A percentile compares a stretch with the other conserved stretches of the same genome.
Evolutionary conservation across 2,797 vertebrate genomes (phyloP).

Genomic region (Acanthopagrus latus): DNA sequence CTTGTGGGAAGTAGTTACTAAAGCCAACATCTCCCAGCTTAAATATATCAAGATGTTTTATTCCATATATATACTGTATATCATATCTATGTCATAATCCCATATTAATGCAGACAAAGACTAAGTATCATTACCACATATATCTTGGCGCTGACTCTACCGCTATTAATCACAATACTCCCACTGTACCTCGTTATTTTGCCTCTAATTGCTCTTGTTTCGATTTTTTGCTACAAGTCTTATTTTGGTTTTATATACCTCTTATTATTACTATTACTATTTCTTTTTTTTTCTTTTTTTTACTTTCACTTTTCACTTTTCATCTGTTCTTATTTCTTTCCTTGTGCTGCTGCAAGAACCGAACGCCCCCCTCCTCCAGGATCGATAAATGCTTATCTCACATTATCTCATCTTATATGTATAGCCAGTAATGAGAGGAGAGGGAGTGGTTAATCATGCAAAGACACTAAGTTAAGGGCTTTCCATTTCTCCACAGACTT

Average conservation of each 20-base stretch:
- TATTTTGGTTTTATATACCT: not conserved
- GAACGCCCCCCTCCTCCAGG: not conserved
- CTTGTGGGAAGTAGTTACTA: no score
- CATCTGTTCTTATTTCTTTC: not conserved
- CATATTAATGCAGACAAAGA: not conserved
- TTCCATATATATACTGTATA: no score
- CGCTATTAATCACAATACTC: not conserved
- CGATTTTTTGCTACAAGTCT: no score
- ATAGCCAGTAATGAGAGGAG: slow-evolving; percentile 3
- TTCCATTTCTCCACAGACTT: slow-evolving; percentile 14
- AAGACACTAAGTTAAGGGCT: not conserved
- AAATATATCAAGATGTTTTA: no score
- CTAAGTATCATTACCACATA: not conserved
- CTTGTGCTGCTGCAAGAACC: not conserved
- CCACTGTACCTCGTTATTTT: not conserved
- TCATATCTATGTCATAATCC: no score
- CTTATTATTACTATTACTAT: no score
- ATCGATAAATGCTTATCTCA: not conserved
- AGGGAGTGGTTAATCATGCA: slow-evolving; percentile 25
- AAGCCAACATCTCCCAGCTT: no score
- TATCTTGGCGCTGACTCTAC: not conserved
- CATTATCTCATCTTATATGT: not conserved
- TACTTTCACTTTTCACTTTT: not conserved
- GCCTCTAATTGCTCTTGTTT: not conserved
- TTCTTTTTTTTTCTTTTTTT: not conserved